Percentiles rank a stretch among this genome's conserved stretches.
Conservation (phyloP, 2,797 vertebrate species). For the Diceros bicornis region DNA sequence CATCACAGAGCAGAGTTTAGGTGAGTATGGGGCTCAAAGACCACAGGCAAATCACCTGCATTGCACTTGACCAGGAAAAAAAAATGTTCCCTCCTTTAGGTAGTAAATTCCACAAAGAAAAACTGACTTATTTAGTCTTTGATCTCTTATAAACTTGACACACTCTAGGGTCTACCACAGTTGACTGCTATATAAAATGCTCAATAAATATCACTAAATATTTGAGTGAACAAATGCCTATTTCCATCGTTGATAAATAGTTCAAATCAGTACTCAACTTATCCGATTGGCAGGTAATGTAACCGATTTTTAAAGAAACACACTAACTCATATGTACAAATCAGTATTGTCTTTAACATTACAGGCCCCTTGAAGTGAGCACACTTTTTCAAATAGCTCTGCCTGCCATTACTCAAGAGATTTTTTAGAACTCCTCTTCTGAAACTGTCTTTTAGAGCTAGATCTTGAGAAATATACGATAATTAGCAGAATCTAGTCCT, state of each 20-base stretch:
- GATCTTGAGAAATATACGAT: neutral
- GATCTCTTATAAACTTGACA: neutral
- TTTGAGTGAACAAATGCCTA: neutral
- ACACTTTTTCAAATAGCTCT: neutral
- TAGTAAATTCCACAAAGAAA: neutral
- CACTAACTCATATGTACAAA: neutral
- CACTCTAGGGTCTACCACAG: neutral
- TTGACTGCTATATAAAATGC: neutral
- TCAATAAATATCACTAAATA: neutral
- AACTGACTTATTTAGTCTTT: neutral
- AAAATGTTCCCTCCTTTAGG: neutral
- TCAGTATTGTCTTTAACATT: neutral
- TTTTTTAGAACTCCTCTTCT: neutral
- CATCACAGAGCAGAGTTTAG: neutral
- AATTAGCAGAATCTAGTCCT: neutral
- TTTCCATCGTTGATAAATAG: neutral
- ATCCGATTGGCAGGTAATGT: neutral
- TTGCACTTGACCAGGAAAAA: neutral
- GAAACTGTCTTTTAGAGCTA: neutral
- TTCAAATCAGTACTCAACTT: neutral
- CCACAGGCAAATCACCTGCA: neutral
- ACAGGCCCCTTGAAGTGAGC: neutral
- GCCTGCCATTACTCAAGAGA: neutral
- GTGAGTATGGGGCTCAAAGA: neutral
- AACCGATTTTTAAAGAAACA: conserved; percentile 6